Base-by-base conservation (phyloP, 2,113 vertebrate species). In the Onychorhynchus coronatus region DNA sequence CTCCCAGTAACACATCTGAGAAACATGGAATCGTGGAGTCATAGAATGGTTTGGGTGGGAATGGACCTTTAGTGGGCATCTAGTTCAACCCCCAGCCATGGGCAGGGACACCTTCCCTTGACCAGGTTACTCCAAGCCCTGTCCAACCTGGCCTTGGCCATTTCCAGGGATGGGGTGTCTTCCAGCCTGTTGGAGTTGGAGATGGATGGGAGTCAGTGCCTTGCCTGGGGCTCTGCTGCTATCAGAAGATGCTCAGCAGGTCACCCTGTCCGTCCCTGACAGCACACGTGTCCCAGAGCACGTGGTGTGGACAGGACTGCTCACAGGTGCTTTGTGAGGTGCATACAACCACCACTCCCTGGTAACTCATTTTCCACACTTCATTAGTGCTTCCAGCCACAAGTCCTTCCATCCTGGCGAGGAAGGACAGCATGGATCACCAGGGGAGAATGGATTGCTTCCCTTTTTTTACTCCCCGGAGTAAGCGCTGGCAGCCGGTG, bases 401-500 rank as follows among this genome's bases (percentile, higher is more conserved):
- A 53, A 4, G 16, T 49, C 55, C 47, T 72, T 63, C 53, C 15
- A 2, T 39, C 50, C 77, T 1, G 4, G 52, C 31, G 78, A 47
- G 75, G 53, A 88, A 71, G 91, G 28, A 56, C 77, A 75, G 39
- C 50, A 39, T 1, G 1, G 68, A 8, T 35, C 4, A 2, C 65
- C 52, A 23, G 39, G 61, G n/a, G 68, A 77, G 62, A 46, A 55
- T 8, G 44, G 55, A 62, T 5, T 24, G 7, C 17, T 76, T 65
- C 52, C 63, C 50, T 85, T 65, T 41, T 30, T 89, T 41, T n/a
- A n/a, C n/a, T n/a, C n/a, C n/a, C 80, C 23, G 22, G 66, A 86
- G 73, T 0, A 1, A 85, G 17, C 0, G 0, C 49, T 0, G 4
- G 76, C 70, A 59, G 68, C 53, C 5, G 0, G n/a, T 6, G 67